Percentiles rank a stretch among this genome's conserved stretches.
Evolutionary conservation across 2,113 vertebrate genomes (phyloP).

Genomic region (Dipodomys spectabilis): DNA sequence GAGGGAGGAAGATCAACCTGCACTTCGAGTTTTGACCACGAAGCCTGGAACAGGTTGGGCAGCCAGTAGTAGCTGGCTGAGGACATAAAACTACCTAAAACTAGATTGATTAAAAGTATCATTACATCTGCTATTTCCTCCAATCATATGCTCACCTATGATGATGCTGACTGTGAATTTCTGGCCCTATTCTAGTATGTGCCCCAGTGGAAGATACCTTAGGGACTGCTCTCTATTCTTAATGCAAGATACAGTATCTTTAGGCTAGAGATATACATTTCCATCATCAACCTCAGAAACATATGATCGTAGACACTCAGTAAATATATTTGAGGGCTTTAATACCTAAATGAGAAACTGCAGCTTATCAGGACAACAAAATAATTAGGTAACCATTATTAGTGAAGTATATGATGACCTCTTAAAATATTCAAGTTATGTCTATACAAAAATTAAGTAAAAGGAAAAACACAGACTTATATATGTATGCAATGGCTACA

Average conservation of each 20-base stretch:
- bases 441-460: slow-evolving; percentile 40
- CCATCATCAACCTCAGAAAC: background rate
- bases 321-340: slow-evolving; percentile 45
- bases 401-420: slow-evolving; percentile 44
- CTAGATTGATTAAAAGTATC: background rate
- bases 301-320: background rate
- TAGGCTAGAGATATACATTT: background rate
- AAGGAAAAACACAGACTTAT: slow-evolving; percentile 35
- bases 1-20: too few relatives aligned
- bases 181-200: background rate
- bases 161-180: background rate
- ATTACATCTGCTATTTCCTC: background rate
- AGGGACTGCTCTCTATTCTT: background rate
- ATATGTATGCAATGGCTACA: background rate
- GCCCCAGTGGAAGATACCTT: background rate
- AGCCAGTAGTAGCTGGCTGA: background rate
- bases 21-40: background rate
- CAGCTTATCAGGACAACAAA: slow-evolving; percentile 43
- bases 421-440: slow-evolving; percentile 34
- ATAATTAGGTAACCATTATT: slow-evolving; percentile 59
- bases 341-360: slow-evolving; percentile 43
- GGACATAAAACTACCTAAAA: background rate
- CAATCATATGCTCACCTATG: background rate
- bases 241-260: background rate
- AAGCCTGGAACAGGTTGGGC: background rate